Evolutionary conservation across 2,797 vertebrate species (phyloP), one percentile per base, ranked within the genome.

Genomic region (Bovichtus diacanthus): DNA sequence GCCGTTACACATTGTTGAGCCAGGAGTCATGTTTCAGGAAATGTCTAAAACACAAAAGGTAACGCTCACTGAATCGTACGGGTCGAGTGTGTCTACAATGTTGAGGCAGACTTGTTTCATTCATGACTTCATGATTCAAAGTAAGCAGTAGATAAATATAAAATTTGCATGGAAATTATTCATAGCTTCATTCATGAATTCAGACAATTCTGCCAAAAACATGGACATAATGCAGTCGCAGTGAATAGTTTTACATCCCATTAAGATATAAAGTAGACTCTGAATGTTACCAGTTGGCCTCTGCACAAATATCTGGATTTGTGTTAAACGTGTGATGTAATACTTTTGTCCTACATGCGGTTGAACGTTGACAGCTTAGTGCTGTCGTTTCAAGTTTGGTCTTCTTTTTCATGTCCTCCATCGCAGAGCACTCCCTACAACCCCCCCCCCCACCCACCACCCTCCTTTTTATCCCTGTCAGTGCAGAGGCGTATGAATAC

Each of bases 401-500:
- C 38, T 18, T 41, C 55, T 75, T 78, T 78, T 70, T 71, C 76
- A 47, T 29, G 70, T 78, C 38, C 36, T 73, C 59, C 51, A 13
- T 82, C 44, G 5, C 43, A 21, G 0, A 38, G 34, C 63, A 34
- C 47, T 60, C 21, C 21, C 66, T 9, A 13, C 68, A 54, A 46
- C 58, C 50, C 55, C 36, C 60, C 58, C 11, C 43, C 58, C 61
- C 31, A 34, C 31, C 31, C 31, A 34, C 66, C 47, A 3, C 16
- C 70, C 60, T 21, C 59, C 36, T 64, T 78, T 82, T 78, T 59
- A 74, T 85, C 76, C 49, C 56, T 58, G 54, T 72, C n/a, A 12
- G 16, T 2, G 53, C 76, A 70, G 78, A 86, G 84, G 85, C 66
- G 72, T 72, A 50, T 43, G 85, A 90, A 88, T 87, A 80, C 81